A percentile compares a stretch with the other conserved stretches of the same genome.
Conservation (phyloP, 2,797 vertebrate species). For the Crenichthys baileyi region DNA sequence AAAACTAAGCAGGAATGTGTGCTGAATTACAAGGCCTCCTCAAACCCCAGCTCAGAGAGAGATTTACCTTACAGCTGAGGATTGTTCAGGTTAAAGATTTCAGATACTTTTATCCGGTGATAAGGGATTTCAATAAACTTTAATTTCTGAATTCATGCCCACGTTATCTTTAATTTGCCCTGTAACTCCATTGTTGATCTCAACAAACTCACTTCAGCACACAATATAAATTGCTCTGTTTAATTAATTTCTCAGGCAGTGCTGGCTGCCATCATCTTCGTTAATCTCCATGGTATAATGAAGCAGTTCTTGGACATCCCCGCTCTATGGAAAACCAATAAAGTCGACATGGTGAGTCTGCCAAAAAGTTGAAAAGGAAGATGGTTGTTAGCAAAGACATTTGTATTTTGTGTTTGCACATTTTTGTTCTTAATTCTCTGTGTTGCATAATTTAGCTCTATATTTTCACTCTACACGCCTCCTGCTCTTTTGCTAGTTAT, state of each 20-base stretch:
- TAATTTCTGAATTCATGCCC: not conserved
- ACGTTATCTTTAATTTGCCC: not conserved
- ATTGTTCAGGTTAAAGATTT: not conserved
- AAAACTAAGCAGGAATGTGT: slow-evolving; percentile 18
- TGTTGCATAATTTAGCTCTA: not conserved
- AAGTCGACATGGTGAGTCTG: slow-evolving; percentile 88
- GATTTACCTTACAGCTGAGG: slow-evolving; percentile 4
- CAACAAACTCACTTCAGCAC: not conserved
- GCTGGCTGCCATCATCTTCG: slow-evolving; percentile 87
- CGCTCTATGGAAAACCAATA: slow-evolving; percentile 87
- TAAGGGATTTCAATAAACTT: not conserved
- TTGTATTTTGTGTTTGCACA: not conserved
- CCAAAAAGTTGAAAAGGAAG: not conserved
- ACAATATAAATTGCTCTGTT: not conserved
- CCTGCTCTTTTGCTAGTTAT: not conserved
- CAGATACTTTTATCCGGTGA: not conserved
- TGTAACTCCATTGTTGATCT: not conserved
- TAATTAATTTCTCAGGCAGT: slow-evolving; percentile 83
- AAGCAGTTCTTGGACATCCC: slow-evolving; percentile 88
- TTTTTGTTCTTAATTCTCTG: not conserved
- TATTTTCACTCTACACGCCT: not conserved
- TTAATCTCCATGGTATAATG: slow-evolving; percentile 94
- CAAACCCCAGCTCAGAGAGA: not conserved
- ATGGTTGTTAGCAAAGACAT: not conserved
- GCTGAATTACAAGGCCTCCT: not conserved